Conservation (phyloP, 1,140 invertebrate species). For the Eufriesea mexicana region DNA sequence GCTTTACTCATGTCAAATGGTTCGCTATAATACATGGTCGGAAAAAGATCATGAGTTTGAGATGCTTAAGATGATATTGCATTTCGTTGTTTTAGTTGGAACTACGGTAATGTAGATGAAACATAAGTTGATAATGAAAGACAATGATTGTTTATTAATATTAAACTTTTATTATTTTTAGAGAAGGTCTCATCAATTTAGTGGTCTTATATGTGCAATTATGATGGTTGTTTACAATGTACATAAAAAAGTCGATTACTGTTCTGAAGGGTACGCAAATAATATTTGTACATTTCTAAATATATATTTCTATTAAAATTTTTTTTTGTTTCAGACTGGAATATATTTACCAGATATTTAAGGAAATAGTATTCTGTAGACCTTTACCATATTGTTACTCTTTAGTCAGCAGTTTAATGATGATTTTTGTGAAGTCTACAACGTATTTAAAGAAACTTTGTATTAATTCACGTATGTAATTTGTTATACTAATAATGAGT, state of each 20-base stretch:
- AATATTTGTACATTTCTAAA: constrained; percentile 31
- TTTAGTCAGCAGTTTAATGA: constrained; percentile 68
- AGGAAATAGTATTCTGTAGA: constrained; percentile 76
- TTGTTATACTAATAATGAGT: background rate
- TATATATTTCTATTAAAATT: constrained; percentile 7
- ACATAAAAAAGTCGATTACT: constrained; percentile 69
- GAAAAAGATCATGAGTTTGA: constrained; percentile 72
- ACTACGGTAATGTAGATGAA: constrained; percentile 67
- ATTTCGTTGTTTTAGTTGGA: constrained; percentile 74
- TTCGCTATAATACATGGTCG: constrained; percentile 73
- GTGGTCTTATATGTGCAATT: constrained; percentile 77
- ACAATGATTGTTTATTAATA: constrained; percentile 7
- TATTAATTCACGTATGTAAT: constrained; percentile 57
- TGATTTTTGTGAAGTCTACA: constrained; percentile 65
- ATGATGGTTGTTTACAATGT: constrained; percentile 70
- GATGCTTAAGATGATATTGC: constrained; percentile 74
- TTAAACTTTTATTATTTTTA: constrained; percentile 59
- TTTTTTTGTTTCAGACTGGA: constrained; percentile 70
- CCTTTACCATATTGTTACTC: constrained; percentile 74
- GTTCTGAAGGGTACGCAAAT: constrained; percentile 62
- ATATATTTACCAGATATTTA: constrained; percentile 74
- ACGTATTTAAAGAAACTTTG: constrained; percentile 50
- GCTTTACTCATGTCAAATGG: constrained; percentile 74
- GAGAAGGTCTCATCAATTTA: constrained; percentile 80
- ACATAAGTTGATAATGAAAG: background rate